phyloP scores from a whole-genome alignment of 2,888 invertebrate species.

The Entomobrya proxima region DNA sequence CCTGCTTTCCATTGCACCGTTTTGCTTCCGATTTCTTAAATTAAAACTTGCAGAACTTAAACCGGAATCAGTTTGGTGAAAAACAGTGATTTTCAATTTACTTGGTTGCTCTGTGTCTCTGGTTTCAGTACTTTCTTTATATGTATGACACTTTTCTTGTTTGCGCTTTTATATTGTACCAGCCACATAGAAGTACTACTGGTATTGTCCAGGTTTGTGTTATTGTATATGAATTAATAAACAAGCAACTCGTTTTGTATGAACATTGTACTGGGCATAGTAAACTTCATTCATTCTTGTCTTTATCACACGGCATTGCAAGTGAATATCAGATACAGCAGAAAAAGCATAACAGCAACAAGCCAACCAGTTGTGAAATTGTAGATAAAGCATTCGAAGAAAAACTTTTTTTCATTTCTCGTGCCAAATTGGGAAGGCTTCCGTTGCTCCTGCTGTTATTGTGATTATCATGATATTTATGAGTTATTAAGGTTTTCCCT shows the following conservation, averaged over 20 bases:
- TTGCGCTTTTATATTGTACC: no score
- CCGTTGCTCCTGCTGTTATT: constrained; percentile 57
- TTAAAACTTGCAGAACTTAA: no score
- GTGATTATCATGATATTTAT: constrained; percentile 62
- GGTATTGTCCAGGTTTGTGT: neutral
- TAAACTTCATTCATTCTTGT: neutral
- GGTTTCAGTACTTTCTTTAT: neutral
- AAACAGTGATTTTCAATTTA: neutral
- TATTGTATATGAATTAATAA: no score
- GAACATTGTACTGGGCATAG: neutral
- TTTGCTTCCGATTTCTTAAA: no score
- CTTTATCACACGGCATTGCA: neutral
- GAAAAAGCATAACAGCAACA: constrained; percentile 1
- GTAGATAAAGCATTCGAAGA: constrained; percentile 54
- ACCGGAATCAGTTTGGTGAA: no score
- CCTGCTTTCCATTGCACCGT: no score
- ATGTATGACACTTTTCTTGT: constrained; percentile 15
- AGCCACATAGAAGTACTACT: neutral
- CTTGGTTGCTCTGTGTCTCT: constrained; percentile 6
- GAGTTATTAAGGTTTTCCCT: constrained; percentile 55
- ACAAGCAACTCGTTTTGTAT: neutral
- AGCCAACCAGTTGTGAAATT: constrained; percentile 32
- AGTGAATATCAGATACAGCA: neutral
- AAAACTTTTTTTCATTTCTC: constrained; percentile 41
- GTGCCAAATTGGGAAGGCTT: constrained; percentile 60